phyloP scores from a whole-genome alignment of 2,113 vertebrate species.

The Elachura formosa region DNA sequence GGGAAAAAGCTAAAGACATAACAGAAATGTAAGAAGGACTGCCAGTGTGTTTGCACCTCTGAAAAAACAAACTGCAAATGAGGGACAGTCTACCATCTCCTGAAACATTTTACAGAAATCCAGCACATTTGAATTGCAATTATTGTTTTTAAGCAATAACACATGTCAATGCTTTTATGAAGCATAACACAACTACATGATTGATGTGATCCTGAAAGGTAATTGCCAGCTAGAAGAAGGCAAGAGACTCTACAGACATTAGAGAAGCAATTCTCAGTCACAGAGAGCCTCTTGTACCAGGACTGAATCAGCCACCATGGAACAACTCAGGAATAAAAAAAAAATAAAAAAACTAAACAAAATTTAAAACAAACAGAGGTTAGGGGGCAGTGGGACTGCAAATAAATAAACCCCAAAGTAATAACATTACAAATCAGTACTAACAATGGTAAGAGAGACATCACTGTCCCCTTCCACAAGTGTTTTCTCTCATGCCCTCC shows the following conservation, averaged over 20 bases:
- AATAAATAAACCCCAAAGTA: not conserved
- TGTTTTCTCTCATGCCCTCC: not conserved
- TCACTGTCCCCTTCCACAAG: not conserved
- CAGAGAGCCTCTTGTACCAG: not conserved
- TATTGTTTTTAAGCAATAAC: not conserved
- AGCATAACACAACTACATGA: not conserved
- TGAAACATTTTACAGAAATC: not conserved
- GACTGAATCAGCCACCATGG: not conserved
- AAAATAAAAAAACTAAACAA: not conserved
- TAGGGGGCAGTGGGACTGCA: fast-evolving
- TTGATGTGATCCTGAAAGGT: not conserved
- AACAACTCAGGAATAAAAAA: not conserved
- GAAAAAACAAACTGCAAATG: not conserved
- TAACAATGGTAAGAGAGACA: not conserved
- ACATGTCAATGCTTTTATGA: not conserved
- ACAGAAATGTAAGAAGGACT: not conserved
- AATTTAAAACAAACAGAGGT: too few relatives aligned
- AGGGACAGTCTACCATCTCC: not conserved
- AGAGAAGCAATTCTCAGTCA: not conserved
- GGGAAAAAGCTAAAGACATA: not conserved
- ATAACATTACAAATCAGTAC: not conserved
- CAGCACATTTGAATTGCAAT: conserved; percentile 10
- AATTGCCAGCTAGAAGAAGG: not conserved
- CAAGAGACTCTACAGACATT: not conserved
- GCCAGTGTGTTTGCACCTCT: not conserved